Evolutionary conservation across 2,888 invertebrate genomes (phyloP), one percentile per base, ranked within the genome.

Genomic region (Venusia cambrica): DNA sequence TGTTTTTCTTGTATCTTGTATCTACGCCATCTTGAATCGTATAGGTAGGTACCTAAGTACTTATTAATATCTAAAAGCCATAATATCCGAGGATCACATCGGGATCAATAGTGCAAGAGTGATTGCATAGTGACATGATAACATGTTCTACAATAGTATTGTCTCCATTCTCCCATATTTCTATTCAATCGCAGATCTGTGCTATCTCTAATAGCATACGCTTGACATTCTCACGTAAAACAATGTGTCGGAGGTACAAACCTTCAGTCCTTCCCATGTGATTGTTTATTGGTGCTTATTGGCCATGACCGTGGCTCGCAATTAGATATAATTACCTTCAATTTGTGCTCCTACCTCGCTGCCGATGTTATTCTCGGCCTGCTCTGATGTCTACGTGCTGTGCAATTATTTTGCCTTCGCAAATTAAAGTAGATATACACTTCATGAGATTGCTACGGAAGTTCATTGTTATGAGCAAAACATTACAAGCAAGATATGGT

Each of bases 211-310:
- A 51, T 28, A 19, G 21, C 16, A 29, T 26, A 20, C 11, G 14
- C 3, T 9, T n/a, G 10, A 9, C 34, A 35, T 35, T 40, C 35
- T 35, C 28, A 43, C 46, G 38, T 49, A 44, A 49, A 51, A 55
- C 49, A 48, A 54, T 45, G 42, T 42, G 46, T 18, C 35, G 31
- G 43, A 58, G 53, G 54, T 54, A 60, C 42, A 64, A 60, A 73
- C 73, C 75, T 75, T 73, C 65, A 55, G 46, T 55, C 51, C 77
- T 84, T 80, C 73, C 62, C 73, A 75, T 75, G 72, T 71, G 69
- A 70, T 71, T 74, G 79, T 79, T 79, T 84, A 81, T 83, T 80
- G 80, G 76, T 84, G 83, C 80, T 84, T 83, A 85, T 87, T 87
- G 81, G 74, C 87, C 87, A 81, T 87, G 87, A 83, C 87, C 87